Base-by-base conservation (phyloP, 2,797 vertebrate species). In the Xenentodon cancila region DNA sequence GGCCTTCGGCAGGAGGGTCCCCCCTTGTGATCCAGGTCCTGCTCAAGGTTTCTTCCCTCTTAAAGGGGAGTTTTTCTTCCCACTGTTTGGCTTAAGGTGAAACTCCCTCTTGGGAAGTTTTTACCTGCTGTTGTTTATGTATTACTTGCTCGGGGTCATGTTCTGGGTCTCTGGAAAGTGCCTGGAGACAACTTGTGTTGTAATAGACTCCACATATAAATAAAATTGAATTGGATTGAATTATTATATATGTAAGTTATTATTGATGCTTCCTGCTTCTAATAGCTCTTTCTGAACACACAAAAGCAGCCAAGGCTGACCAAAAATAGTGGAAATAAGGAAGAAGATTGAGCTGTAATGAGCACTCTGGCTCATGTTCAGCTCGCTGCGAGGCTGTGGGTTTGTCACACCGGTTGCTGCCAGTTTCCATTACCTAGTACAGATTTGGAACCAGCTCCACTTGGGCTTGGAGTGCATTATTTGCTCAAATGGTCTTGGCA, bases 351-450 rank as follows among this genome's bases (percentile, higher is more conserved):
- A 32, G 17, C 58, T 32, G 22, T 85, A 76, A 86, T 82, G 61
- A 82, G 71, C 73, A 55, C 60, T 25, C 22, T 13, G 68, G 66
- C 74, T 84, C 55, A 70, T 70, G 55, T 68, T 78, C 64, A 81
- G 66, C 80, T 75, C 65, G 21, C 75, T 65, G 74, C 71, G 82
- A 65, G 79, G 63, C 70, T 75, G 43, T 50, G 68, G 71, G 69
- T 82, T 77, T 63, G 80, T 82, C 68, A 67, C 9, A 30, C 64
- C 9, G 59, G 60, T 65, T 9, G 68, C 75, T 84, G 88, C 88
- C 87, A 83, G 81, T 83, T 89, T 87, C 84, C 87, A 87, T 89
- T 84, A 87, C 85, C 63, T 54, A 50, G 53, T 62, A 57, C 72
- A 37, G 51, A 84, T 77, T 77, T 81, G 53, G 9, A 68, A 72